Evolutionary conservation across 1,140 invertebrate genomes (phyloP).

Genomic region (Papilio glaucus): DNA sequence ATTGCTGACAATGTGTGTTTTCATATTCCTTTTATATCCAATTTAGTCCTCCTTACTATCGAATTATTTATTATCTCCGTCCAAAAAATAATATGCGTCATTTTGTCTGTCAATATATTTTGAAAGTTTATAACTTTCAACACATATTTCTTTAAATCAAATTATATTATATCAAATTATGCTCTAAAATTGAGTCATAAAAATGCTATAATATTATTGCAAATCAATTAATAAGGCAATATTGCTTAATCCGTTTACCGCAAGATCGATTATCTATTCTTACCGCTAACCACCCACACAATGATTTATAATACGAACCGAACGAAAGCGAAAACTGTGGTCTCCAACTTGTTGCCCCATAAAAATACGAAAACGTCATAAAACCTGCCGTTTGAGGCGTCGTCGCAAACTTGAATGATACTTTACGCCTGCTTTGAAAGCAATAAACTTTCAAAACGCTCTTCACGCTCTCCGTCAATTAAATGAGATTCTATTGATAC

Average conservation of each 20-base stretch:
- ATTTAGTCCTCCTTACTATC: too few species aligned
- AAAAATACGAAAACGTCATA: slow-evolving; percentile 35
- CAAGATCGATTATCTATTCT: slow-evolving; percentile 26
- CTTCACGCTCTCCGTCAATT: neutral
- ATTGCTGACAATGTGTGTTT: too few species aligned
- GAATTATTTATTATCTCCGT: too few species aligned
- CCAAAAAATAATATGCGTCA: too few species aligned
- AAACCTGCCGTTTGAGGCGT: slow-evolving; percentile 27
- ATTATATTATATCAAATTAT: neutral
- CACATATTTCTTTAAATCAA: too few species aligned
- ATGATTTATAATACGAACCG: slow-evolving; percentile 9
- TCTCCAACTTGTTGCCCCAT: slow-evolving; percentile 22
- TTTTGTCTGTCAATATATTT: too few species aligned
- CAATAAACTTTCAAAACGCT: slow-evolving; percentile 16
- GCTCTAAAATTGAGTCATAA: neutral
- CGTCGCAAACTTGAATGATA: slow-evolving; percentile 23
- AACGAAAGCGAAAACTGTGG: slow-evolving; percentile 33
- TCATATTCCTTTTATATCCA: too few species aligned
- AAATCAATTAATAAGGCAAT: slow-evolving; percentile 16
- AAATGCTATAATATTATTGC: neutral
- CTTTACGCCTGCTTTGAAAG: slow-evolving; percentile 24
- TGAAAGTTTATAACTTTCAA: too few species aligned
- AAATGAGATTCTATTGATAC: slow-evolving; percentile 13
- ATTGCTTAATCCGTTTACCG: slow-evolving; percentile 13
- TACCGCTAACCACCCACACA: slow-evolving; percentile 12